These are phyloP conservation scores for Notocelia uddmanniana DNA, from an alignment of 2,888 invertebrate species.

Conservation along the genomic window DNA sequence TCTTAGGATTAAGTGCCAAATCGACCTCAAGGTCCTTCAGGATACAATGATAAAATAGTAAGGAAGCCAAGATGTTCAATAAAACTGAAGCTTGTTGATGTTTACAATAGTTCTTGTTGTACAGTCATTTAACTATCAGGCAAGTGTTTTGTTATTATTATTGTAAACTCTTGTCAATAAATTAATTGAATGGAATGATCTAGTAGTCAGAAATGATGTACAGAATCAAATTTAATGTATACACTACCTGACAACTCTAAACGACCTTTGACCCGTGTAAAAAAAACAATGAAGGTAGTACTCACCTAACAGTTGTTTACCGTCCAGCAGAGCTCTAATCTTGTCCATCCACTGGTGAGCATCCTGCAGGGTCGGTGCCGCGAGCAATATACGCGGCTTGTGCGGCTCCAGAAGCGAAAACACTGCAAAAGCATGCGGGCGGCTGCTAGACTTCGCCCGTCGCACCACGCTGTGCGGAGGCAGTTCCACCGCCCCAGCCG, in stretches of 20 bases:
- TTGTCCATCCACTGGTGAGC: conserved; percentile 90
- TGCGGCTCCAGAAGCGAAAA: conserved; percentile 85
- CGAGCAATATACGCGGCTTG: conserved; percentile 88
- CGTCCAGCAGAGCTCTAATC: conserved; percentile 82
- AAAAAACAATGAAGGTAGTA: conserved; percentile 48
- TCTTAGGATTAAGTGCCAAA: too few species aligned
- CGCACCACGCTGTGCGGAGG: conserved; percentile 87
- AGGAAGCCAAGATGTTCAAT: background rate
- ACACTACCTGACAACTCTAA: background rate
- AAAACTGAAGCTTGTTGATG: background rate
- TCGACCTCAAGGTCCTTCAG: too few species aligned
- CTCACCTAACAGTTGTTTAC: conserved; percentile 73
- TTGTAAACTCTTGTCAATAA: background rate
- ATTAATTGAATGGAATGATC: background rate
- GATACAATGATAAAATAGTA: background rate
- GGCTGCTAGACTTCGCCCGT: conserved; percentile 88
- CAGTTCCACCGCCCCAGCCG: conserved; percentile 82
- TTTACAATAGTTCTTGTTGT: background rate
- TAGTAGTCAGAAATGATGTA: background rate
- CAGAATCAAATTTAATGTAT: background rate
- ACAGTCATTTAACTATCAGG: background rate
- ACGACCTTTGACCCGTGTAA: conserved; percentile 29
- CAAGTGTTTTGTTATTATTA: background rate
- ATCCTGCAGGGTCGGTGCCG: conserved; percentile 87
- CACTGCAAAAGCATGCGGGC: conserved; percentile 89